Evolutionary conservation across 2,797 vertebrate species (phyloP).

Genomic region (Enteromius thamalakanensis): DNA sequence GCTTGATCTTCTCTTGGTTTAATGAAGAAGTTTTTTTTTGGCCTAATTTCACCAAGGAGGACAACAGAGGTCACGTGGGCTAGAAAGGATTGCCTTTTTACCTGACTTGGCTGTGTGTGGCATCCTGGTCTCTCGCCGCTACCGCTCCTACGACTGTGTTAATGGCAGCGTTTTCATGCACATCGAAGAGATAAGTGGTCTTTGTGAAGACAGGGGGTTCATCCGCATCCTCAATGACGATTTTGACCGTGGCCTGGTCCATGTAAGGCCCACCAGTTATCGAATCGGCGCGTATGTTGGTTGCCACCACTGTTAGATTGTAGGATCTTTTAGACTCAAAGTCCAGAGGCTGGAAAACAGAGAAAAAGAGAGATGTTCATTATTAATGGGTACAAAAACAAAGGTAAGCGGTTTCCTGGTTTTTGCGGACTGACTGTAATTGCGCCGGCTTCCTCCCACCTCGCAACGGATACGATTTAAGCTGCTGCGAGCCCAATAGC

Average conservation of each 20-base stretch:
- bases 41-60: background rate
- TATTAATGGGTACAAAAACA: conserved; percentile 70
- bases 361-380: conserved; percentile 66
- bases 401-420: conserved; percentile 68
- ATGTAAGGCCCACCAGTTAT: conserved; percentile 87
- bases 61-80: background rate
- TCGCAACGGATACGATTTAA: conserved; percentile 32
- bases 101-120: conserved; percentile 87
- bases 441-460: conserved; percentile 22
- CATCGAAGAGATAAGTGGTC: conserved; percentile 87
- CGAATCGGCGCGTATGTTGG: conserved; percentile 87
- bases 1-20: conserved; percentile 11
- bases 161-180: conserved; percentile 91
- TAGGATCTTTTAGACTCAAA: conserved; percentile 92
- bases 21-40: background rate
- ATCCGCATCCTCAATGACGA: conserved; percentile 90
- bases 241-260: conserved; percentile 92
- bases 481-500: conserved; percentile 43
- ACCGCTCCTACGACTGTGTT: conserved; percentile 92
- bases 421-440: conserved; percentile 72
- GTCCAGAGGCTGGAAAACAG: conserved; percentile 86
- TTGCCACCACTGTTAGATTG: conserved; percentile 91
- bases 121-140: conserved; percentile 89
- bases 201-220: conserved; percentile 93
- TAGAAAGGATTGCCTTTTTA: conserved; percentile 70